Evolutionary conservation across 2,888 invertebrate species (phyloP).

Genomic region (Drosophila macrothrix): DNA sequence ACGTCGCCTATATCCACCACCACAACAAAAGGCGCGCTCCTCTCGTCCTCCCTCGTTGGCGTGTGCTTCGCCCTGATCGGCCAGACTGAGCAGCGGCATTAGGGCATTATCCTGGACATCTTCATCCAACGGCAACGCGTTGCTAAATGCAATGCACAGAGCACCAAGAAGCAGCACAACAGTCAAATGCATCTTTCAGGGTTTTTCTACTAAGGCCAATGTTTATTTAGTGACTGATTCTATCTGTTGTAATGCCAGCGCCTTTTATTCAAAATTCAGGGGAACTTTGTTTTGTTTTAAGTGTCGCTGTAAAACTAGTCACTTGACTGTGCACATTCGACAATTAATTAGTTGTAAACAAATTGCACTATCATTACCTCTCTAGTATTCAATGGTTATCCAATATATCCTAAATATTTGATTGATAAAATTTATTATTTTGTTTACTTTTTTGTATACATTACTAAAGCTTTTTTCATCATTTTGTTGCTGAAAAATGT

Average conservation of each 20-base stretch:
- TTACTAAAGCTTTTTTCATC: neutral
- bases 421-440: neutral
- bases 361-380: constrained; percentile 11
- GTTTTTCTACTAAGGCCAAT: neutral
- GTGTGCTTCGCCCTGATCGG: constrained; percentile 43
- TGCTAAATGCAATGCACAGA: constrained; percentile 45
- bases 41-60: constrained; percentile 42
- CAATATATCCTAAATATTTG: neutral
- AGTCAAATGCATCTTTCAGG: constrained; percentile 54
- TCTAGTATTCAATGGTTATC: neutral
- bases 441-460: neutral
- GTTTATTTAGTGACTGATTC: constrained; percentile 45
- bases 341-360: constrained; percentile 14
- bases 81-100: constrained; percentile 28
- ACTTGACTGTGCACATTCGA: neutral
- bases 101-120: neutral
- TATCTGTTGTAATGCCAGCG: constrained; percentile 4
- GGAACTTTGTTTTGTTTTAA: constrained; percentile 4
- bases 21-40: constrained; percentile 42
- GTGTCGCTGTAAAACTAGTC: constrained; percentile 15
- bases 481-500: neutral
- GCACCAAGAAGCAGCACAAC: constrained; percentile 36
- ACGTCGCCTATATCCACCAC: constrained; percentile 34
- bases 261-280: constrained; percentile 49
- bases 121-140: constrained; percentile 30